Percentiles rank a stretch among this genome's conserved stretches.
Conservation (phyloP, 2,113 vertebrate genomes). For the Ibidorhyncha struthersii region DNA sequence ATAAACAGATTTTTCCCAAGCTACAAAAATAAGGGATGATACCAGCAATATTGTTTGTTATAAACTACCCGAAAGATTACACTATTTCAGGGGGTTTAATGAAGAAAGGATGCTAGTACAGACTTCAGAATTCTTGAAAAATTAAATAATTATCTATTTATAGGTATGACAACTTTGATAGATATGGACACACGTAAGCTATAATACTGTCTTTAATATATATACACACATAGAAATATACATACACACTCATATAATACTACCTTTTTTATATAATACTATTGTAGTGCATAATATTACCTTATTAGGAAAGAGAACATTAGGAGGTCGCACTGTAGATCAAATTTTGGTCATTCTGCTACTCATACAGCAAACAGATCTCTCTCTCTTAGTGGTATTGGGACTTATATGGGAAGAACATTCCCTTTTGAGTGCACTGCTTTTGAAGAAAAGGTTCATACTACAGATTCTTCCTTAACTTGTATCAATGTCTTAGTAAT, state of each 20-base stretch:
- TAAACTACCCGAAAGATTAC: neutral
- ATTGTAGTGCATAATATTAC: neutral
- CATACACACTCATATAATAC: neutral
- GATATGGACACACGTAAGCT: neutral
- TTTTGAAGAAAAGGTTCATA: neutral
- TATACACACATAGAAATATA: neutral
- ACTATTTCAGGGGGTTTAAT: neutral
- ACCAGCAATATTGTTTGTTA: neutral
- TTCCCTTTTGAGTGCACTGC: neutral
- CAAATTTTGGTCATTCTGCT: neutral
- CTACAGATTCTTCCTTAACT: neutral
- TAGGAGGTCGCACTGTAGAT: neutral
- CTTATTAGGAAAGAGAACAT: neutral
- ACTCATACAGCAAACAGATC: neutral
- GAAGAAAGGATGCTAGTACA: neutral
- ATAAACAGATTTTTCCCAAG: neutral
- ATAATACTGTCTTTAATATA: neutral
- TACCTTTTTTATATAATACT: neutral
- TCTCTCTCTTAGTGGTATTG: neutral
- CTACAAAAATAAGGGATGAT: neutral
- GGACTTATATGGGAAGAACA: neutral
- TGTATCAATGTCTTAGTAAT: neutral
- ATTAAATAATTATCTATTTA: neutral
- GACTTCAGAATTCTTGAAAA: neutral
- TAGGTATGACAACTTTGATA: neutral